Evolutionary conservation across 2,797 vertebrate species (phyloP), one percentile per base, ranked within the genome.

Genomic region (Megalops cyprinoides): DNA sequence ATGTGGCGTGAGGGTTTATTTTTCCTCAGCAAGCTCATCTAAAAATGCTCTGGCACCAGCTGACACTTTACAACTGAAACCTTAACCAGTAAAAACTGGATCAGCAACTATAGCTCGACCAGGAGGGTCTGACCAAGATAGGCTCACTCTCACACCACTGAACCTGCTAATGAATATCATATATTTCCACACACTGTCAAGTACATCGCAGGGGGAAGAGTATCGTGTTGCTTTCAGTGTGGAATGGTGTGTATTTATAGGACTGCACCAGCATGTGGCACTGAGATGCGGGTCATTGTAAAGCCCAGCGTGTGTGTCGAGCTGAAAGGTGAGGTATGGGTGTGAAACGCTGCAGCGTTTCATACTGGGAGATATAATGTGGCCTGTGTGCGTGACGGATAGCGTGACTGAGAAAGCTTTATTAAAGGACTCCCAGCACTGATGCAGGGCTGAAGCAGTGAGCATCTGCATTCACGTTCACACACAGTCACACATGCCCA

Each of bases 391-490:
- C 76, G 81, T 73, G 65, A 86, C 79, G 73, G 80, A 82, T 90
- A 62, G 88, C 74, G 82, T 89, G 88, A 88, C 82, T 85, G 82
- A 82, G 82, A 83, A 58, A 58, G 44, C 44, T 75, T 81, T 75
- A 78, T 84, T 79, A 79, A 81, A 81, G 80, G 80, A 76, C 79
- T 81, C 77, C 83, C 76, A 82, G 62, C 62, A 82, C 81, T 78
- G 80, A 67, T 86, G 79, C 83, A 88, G 53, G 78, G 89, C 89
- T 85, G 84, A 90, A 86, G 85, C 90, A 89, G 87, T 87, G 85
- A 83, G 82, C 51, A 89, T 87, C 88, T 89, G 88, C 78, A 85
- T 90, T 90, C 90, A 89, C 85, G 83, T 89, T 87, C 87, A 88
- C 83, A 89, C 86, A 89, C 87, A 88, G 84, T 56, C 46, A 77